These are phyloP conservation scores for Vulpes ferrilata DNA, from an alignment of 2,113 vertebrate species.

Conservation along the genomic window DNA sequence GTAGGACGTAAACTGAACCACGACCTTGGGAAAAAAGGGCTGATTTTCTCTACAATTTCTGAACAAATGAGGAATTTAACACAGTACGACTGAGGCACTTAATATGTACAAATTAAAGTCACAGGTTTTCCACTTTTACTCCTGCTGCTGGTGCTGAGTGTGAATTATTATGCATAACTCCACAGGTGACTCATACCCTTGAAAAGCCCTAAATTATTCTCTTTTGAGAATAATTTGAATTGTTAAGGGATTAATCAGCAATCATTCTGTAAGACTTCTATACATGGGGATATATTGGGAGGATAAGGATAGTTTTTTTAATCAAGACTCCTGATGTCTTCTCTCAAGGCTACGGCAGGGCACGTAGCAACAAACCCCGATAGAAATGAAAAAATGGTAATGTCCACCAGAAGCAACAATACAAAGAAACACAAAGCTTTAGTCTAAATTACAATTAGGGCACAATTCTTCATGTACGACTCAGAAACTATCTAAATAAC, in stretches of 20 bases:
- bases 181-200: background rate
- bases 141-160: background rate
- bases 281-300: background rate
- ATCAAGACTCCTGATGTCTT: conserved; percentile 22
- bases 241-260: conserved; percentile 1
- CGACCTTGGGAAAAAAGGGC: background rate
- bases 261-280: conserved; percentile 15
- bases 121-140: background rate
- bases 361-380: conserved; percentile 5
- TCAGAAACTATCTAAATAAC: background rate
- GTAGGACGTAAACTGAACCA: background rate
- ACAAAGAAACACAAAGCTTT: background rate
- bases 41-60: background rate
- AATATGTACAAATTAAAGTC: background rate
- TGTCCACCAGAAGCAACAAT: background rate
- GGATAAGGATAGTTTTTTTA: background rate
- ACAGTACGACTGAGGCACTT: background rate
- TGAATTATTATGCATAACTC: background rate
- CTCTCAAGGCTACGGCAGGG: conserved; percentile 10
- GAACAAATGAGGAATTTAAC: conserved; percentile 23
- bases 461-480: background rate
- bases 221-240: background rate
- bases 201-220: background rate
- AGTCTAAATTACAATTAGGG: background rate
- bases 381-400: background rate